A percentile compares a stretch with the other conserved stretches of the same genome.
These are phyloP conservation scores for Gymnoscopelus microlampas DNA, from an alignment of 2,797 vertebrate genomes.

Conservation along the genomic window DNA sequence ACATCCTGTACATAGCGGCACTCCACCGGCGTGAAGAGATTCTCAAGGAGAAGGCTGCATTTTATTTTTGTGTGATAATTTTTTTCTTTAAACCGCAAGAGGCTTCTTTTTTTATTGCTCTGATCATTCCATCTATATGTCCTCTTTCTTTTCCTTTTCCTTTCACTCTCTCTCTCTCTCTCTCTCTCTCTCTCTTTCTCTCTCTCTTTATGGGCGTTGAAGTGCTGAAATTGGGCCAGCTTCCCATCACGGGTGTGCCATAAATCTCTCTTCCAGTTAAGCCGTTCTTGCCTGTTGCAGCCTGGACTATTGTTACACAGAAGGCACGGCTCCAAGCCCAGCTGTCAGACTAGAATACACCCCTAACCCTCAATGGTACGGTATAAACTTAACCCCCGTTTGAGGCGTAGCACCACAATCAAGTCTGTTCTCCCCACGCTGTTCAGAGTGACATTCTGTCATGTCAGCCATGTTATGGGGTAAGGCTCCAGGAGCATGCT, in stretches of 20 bases:
- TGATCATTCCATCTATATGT: background rate
- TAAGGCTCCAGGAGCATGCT: background rate
- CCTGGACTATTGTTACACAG: slow-evolving; percentile 44
- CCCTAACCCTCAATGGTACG: slow-evolving; percentile 45
- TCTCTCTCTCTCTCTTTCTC: slow-evolving; percentile 18
- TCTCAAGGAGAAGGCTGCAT: background rate
- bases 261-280: slow-evolving; percentile 45
- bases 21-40: background rate
- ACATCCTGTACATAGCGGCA: background rate
- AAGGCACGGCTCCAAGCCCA: slow-evolving; percentile 54
- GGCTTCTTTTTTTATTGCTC: slow-evolving; percentile 6
- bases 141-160: background rate
- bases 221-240: slow-evolving; percentile 49
- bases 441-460: slow-evolving; percentile 1
- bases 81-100: too few species aligned
- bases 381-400: slow-evolving; percentile 42
- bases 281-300: slow-evolving; percentile 36
- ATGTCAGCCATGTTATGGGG: background rate
- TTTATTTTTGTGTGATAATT: too few species aligned
- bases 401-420: slow-evolving; percentile 30
- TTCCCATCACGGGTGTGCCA: slow-evolving; percentile 31
- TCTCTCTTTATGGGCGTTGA: slow-evolving; percentile 39
- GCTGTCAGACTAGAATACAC: slow-evolving; percentile 54
- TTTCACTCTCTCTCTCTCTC: slow-evolving; percentile 4
- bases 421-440: slow-evolving; percentile 20